phyloP scores from a whole-genome alignment of 2,888 invertebrate genomes.

The Odontomyia ornata region DNA sequence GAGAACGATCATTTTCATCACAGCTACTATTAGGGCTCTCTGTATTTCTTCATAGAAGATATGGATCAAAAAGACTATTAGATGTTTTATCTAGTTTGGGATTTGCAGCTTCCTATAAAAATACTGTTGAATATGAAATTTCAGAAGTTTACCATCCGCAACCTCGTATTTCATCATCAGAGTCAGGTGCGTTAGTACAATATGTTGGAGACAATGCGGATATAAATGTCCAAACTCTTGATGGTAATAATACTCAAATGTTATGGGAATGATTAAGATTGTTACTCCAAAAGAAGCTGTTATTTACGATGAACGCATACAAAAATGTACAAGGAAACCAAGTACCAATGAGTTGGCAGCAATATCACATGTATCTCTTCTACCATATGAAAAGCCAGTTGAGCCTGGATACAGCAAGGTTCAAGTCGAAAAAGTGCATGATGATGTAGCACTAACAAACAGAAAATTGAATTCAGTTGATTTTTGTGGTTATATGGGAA shows the following conservation, averaged over 20 bases:
- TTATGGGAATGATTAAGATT: no score
- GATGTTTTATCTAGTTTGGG: slow-evolving; percentile 46
- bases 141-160: no score
- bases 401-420: not conserved
- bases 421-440: slow-evolving; percentile 52
- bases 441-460: slow-evolving; percentile 50
- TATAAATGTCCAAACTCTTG: slow-evolving; percentile 56
- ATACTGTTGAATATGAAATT: slow-evolving; percentile 55
- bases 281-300: no score
- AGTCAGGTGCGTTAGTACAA: no score
- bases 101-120: slow-evolving; percentile 55
- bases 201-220: slow-evolving; percentile 55
- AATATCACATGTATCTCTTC: no score
- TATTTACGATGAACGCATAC: not conserved
- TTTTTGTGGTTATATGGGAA: no score
- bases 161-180: no score
- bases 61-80: slow-evolving; percentile 50
- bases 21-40: no score
- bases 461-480: slow-evolving; percentile 50
- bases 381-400: not conserved
- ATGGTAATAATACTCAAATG: no score
- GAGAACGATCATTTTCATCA: slow-evolving; percentile 55
- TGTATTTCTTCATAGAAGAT: no score
- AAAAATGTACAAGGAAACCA: not conserved
- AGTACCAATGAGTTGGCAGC: no score